Evolutionary conservation across 2,888 invertebrate genomes (phyloP).

Genomic region (Reticulitermes lucifugus): DNA sequence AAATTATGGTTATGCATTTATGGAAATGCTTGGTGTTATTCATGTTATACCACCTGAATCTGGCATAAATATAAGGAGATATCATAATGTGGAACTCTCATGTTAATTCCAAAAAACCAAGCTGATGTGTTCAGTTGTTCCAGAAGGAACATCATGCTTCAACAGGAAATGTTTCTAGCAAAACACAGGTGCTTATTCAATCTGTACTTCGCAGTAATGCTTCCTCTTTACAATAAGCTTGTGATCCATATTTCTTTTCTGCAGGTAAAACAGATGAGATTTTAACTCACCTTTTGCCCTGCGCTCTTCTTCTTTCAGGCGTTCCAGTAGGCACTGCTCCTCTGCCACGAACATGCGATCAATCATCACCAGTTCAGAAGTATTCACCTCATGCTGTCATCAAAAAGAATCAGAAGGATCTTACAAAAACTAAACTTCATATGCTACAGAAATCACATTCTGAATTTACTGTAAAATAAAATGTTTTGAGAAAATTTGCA

Average conservation of each 20-base stretch:
- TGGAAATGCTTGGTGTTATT: background rate
- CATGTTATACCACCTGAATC: background rate
- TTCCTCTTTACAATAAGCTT: background rate
- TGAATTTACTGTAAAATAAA: background rate
- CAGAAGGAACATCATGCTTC: background rate
- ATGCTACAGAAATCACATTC: background rate
- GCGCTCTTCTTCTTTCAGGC: conserved; percentile 68
- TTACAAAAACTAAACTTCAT: background rate
- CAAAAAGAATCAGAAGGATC: conserved; percentile 37
- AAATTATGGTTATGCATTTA: background rate
- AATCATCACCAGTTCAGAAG: conserved; percentile 82
- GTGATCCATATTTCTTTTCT: background rate
- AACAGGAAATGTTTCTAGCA: background rate
- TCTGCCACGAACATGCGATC: conserved; percentile 80
- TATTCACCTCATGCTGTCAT: conserved; percentile 75
- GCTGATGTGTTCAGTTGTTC: background rate
- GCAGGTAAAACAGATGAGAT: background rate
- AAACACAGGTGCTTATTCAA: background rate
- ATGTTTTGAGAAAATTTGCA: too few species aligned
- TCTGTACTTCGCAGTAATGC: background rate
- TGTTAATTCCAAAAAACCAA: background rate
- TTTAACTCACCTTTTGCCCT: conserved; percentile 49
- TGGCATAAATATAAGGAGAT: background rate
- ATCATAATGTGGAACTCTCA: background rate
- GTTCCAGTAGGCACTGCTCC: conserved; percentile 72